Evolutionary conservation across 2,113 vertebrate species (phyloP).

Genomic region (Festucalex cinctus): DNA sequence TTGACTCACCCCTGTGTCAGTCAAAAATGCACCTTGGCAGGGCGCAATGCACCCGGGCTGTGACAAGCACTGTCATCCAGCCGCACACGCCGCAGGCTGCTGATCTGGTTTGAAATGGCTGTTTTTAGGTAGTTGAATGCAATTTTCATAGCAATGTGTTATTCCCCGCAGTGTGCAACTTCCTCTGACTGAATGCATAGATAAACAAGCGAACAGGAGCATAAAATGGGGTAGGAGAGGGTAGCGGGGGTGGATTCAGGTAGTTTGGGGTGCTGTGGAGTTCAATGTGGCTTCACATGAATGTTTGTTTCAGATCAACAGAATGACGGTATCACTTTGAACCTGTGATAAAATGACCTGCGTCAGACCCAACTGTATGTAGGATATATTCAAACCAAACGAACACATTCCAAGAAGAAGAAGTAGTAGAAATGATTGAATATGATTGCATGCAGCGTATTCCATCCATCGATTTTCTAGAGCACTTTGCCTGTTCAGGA

Average conservation of each 20-base stretch:
- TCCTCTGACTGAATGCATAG: conserved; percentile 24
- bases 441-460: no score
- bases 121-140: conserved; percentile 48
- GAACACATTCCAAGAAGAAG: no score
- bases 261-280: conserved; percentile 7
- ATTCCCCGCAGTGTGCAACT: conserved; percentile 35
- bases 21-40: background rate
- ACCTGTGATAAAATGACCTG: background rate
- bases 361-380: background rate
- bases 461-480: no score
- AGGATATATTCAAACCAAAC: no score
- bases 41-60: conserved; percentile 14
- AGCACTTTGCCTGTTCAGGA: no score
- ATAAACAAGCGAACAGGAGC: conserved; percentile 2
- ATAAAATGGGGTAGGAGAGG: background rate
- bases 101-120: conserved; percentile 39
- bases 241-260: background rate
- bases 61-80: conserved; percentile 21
- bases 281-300: conserved; percentile 1
- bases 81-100: conserved; percentile 30
- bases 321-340: background rate
- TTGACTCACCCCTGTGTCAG: conserved; percentile 7
- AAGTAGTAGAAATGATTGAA: no score
- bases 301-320: background rate
- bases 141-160: conserved; percentile 43